Percentiles rank a stretch among this genome's conserved stretches.
Conservation (phyloP, 2,888 invertebrate genomes). For the Rhagonycha fulva region DNA sequence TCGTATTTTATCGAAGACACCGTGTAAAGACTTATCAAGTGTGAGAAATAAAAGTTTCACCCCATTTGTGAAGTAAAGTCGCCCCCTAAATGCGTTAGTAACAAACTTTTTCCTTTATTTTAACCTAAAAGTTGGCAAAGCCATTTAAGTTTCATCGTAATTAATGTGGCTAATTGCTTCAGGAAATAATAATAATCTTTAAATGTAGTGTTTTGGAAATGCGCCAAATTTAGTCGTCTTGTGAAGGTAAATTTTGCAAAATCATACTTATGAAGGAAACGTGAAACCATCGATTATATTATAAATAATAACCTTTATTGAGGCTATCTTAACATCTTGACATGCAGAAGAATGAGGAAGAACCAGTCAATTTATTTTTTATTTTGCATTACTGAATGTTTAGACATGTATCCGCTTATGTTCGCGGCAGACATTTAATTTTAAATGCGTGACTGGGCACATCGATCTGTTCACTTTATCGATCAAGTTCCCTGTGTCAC, state of each 20-base stretch:
- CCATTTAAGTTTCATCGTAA: background rate
- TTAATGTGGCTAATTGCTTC: constrained; percentile 2
- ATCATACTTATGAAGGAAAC: background rate
- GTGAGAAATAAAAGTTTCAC: background rate
- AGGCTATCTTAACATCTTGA: background rate
- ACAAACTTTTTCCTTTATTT: background rate
- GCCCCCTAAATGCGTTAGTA: background rate
- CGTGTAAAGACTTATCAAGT: background rate
- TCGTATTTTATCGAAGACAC: background rate
- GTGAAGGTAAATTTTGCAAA: background rate
- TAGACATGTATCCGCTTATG: constrained; percentile 10
- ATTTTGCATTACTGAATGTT: constrained; percentile 14
- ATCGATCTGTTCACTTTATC: constrained; percentile 11
- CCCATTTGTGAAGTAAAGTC: background rate
- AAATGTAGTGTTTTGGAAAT: constrained; percentile 1
- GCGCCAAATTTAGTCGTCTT: background rate
- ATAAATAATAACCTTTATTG: constrained; percentile 6
- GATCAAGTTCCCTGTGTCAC: constrained; percentile 35
- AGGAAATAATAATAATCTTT: constrained; percentile 3
- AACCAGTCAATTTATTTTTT: constrained; percentile 12
- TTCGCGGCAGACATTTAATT: constrained; percentile 12
- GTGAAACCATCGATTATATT: background rate
- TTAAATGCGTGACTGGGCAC: constrained; percentile 17
- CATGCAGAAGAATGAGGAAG: constrained; percentile 14
- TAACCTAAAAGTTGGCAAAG: background rate